phyloP scores from a whole-genome alignment of 2,113 vertebrate genomes.

The Cinclus cinclus region DNA sequence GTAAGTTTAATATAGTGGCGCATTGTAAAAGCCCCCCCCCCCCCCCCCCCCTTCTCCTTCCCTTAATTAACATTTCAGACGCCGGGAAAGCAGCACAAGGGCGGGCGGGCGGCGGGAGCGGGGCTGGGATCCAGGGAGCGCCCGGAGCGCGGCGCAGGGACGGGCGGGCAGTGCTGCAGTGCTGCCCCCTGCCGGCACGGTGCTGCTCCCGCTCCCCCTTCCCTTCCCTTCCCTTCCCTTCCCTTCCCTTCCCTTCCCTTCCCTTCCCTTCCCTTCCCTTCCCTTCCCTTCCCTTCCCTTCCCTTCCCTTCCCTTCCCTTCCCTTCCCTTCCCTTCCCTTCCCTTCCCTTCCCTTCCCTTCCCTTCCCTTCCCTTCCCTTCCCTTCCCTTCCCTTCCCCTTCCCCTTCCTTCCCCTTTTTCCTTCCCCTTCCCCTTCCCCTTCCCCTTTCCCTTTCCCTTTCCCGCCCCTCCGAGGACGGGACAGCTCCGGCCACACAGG shows the following conservation, averaged over 20 bases:
- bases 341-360: too few relatives aligned
- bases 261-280: too few relatives aligned
- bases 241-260: too few relatives aligned
- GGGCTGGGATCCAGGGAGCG: neutral
- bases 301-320: too few relatives aligned
- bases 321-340: too few relatives aligned
- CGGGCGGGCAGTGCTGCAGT: neutral
- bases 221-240: too few relatives aligned
- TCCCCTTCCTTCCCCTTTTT: too few relatives aligned
- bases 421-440: too few relatives aligned
- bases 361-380: too few relatives aligned
- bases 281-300: too few relatives aligned
- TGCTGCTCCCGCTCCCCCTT: neutral
- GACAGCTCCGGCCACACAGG: rapidly evolving
- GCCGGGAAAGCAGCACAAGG: neutral
- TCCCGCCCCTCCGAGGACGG: neutral
- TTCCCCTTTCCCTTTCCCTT: neutral
- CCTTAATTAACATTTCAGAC: conserved; percentile 31
- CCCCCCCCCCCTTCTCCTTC: neutral
- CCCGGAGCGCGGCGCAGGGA: neutral
- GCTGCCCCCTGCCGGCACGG: conserved; percentile 9
- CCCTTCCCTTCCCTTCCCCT: too few relatives aligned
- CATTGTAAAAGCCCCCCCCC: too few relatives aligned
- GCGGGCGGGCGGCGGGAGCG: neutral
- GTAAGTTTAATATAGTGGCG: conserved; percentile 43